These are phyloP conservation scores for Varanus komodoensis DNA, from an alignment of 2,113 vertebrate species.

Conservation along the genomic window DNA sequence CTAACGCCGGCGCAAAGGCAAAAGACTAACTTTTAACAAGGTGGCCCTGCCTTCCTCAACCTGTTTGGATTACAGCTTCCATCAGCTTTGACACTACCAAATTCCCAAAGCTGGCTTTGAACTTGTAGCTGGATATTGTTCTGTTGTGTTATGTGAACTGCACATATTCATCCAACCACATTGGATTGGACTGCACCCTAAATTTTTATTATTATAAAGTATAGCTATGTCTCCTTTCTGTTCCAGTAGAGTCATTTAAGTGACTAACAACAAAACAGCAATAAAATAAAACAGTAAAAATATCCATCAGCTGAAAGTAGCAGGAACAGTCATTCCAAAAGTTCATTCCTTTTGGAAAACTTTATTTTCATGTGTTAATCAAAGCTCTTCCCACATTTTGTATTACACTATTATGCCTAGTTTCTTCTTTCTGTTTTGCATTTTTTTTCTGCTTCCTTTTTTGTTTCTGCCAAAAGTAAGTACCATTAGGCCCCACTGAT, in stretches of 20 bases:
- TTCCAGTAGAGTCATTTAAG: no score
- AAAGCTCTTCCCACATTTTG: no score
- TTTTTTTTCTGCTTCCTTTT: background rate
- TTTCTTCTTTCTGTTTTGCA: background rate
- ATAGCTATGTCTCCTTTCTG: no score
- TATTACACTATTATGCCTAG: no score
- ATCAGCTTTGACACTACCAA: constrained; percentile 70
- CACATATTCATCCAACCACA: constrained; percentile 71
- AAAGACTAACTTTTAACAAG: background rate
- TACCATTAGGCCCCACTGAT: background rate
- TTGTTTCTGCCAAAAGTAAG: background rate
- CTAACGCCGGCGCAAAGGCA: background rate
- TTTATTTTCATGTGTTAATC: no score
- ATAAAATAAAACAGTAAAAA: no score
- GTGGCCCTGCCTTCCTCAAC: background rate
- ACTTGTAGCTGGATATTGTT: constrained; percentile 60
- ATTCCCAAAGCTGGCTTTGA: constrained; percentile 80
- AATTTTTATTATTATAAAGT: no score
- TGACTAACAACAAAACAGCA: no score
- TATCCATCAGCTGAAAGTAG: background rate
- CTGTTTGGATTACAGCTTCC: no score
- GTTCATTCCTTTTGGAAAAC: background rate
- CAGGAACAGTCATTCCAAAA: background rate
- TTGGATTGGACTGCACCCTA: background rate
- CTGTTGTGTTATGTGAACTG: constrained; percentile 71